A percentile compares a stretch with the other conserved stretches of the same genome.
phyloP scores from a whole-genome alignment of 2,113 vertebrate species.

The Paracanthobrama guichenoti region DNA sequence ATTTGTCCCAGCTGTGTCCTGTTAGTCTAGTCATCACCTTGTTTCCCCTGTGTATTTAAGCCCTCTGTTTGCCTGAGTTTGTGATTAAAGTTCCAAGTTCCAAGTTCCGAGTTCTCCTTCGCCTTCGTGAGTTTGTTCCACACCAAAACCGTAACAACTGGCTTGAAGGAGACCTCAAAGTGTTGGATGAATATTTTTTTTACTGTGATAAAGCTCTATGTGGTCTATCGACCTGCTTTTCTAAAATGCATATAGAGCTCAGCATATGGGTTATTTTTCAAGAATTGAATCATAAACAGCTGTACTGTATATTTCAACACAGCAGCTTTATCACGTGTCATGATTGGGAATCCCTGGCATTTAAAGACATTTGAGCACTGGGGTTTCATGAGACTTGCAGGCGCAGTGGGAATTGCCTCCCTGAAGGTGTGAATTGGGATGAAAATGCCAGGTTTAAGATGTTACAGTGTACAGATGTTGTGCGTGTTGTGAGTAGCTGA shows the following conservation, averaged over 20 bases:
- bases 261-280: background rate
- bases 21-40: no score
- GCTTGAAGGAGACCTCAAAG: background rate
- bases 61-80: no score
- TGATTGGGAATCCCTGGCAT: slow-evolving; percentile 24
- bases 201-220: no score
- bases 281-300: background rate
- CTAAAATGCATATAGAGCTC: background rate
- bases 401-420: background rate
- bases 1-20: no score
- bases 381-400: background rate
- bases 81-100: no score
- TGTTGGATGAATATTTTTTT: background rate
- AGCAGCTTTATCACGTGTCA: background rate
- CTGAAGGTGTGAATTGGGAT: slow-evolving; percentile 18
- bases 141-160: no score
- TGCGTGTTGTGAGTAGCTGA: slow-evolving; percentile 18
- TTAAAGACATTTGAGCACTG: background rate
- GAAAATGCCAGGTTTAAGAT: slow-evolving; percentile 14
- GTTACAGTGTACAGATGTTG: slow-evolving; percentile 1
- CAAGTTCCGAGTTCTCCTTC: no score
- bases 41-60: no score
- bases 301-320: background rate
- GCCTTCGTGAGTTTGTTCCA: no score
- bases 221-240: background rate